Evolutionary conservation across 2,888 invertebrate species (phyloP).

Genomic region (Eurytoma adleriae): DNA sequence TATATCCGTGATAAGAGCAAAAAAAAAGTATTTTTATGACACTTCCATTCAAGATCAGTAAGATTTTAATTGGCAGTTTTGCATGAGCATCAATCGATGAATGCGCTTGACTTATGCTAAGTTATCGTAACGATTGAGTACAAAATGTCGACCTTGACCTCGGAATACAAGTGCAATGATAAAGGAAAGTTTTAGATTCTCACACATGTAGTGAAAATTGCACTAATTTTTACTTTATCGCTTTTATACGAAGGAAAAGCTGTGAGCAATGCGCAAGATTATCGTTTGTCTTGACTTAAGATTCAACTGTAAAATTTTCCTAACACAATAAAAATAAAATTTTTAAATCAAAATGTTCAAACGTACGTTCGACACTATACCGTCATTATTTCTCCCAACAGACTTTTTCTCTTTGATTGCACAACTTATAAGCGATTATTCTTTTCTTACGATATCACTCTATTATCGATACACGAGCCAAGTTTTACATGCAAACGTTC

Average conservation of each 20-base stretch:
- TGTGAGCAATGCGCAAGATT: no score
- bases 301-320: no score
- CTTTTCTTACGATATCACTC: conserved; percentile 9
- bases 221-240: conserved; percentile 10
- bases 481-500: conserved; percentile 20
- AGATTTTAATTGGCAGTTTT: not conserved
- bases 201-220: conserved; percentile 32
- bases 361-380: conserved; percentile 17
- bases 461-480: conserved; percentile 27
- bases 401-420: conserved; percentile 34
- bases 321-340: no score
- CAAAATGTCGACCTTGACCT: conserved; percentile 61
- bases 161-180: conserved; percentile 49
- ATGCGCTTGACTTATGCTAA: conserved; percentile 36
- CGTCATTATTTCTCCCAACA: conserved; percentile 33
- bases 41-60: no score
- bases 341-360: not conserved
- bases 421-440: conserved; percentile 29
- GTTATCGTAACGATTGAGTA: conserved; percentile 58
- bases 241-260: not conserved
- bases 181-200: conserved; percentile 53
- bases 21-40: no score
- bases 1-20: no score
- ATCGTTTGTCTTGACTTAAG: no score
- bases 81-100: conserved; percentile 35